Base-by-base conservation (phyloP, 2,797 vertebrate species). In the Coregonus suidteri region DNA sequence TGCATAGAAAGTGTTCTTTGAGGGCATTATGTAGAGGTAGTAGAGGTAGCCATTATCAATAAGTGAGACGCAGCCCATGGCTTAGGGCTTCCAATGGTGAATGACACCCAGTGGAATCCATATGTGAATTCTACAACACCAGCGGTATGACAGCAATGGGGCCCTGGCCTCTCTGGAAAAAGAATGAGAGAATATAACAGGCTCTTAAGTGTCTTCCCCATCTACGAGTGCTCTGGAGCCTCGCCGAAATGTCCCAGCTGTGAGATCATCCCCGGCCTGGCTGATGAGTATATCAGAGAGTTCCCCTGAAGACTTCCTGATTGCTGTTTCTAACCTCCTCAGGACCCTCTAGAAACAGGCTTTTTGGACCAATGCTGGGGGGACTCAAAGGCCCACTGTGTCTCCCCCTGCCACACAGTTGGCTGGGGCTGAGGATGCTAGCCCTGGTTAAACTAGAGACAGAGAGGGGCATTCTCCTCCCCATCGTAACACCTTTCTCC, bases 241-340 rank as follows among this genome's bases (percentile, higher is more conserved):
- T 14, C 14, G 54, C 75, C 37, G 16, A 51, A 62, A 68, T 78
- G 71, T 78, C 75, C 74, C 52, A n/a, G 79, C 78, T 65, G 79
- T 81, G 75, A 83, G 25, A 82, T 85, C 89, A 81, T 79, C 76
- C 6, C 11, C 1, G 16, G 31, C 59, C 78, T 47, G 41, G 9
- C 41, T 47, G 11, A 47, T 47, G 2, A 47, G 41, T 47, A 47
- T 77, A 64, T 35, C 35, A 65, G 70, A 14, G 86, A 87, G 82
- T 79, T 41, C 77, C 41, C 41, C 9, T 47, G 41, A 34, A 66
- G 25, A 66, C 59, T 25, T 20, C n/a, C 20, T 25, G 20, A 25
- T 20, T 20, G 59, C n/a, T 62, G 59, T 20, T 25, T 62, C 56
- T 7, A 25, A 62, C 9, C n/a, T 62, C n/a, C n/a, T 59, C n/a